A percentile compares a stretch with the other conserved stretches of the same genome.
Conservation (phyloP, 2,797 vertebrate species). For the Onychomys arenicola region DNA sequence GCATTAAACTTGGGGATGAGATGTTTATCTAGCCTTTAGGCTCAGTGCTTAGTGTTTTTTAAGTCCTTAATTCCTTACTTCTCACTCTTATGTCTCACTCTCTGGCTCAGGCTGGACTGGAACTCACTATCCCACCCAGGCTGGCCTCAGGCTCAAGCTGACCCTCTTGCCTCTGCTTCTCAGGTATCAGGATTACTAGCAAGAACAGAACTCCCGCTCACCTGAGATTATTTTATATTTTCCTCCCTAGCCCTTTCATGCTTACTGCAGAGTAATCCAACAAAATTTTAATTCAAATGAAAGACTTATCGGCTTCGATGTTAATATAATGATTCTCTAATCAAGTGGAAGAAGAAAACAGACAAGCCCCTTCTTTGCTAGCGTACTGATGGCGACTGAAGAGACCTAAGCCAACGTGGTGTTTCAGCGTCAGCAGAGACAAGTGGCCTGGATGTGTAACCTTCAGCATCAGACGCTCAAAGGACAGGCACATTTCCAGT, state of each 20-base stretch:
- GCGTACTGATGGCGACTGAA: accelerated
- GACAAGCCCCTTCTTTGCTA: not conserved
- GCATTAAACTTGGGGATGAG: not conserved
- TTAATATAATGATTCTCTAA: not conserved
- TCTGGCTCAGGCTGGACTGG: not conserved
- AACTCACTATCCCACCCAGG: not conserved
- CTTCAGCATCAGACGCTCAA: not conserved
- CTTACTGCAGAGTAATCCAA: not conserved
- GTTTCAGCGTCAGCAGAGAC: not conserved
- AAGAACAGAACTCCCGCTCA: not conserved
- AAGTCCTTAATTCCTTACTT: not conserved
- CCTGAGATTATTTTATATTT: not conserved
- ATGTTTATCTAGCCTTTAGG: not conserved
- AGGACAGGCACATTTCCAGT: conserved; percentile 59
- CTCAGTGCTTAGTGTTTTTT: not conserved
- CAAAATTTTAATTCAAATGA: not conserved
- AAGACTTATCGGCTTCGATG: not conserved
- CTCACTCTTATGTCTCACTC: too few relatives aligned
- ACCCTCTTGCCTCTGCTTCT: not conserved
- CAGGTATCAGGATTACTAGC: not conserved
- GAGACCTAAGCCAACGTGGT: not conserved
- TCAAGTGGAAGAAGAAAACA: not conserved
- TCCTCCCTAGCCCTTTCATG: not conserved
- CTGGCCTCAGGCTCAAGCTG: not conserved
- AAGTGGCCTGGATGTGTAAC: conserved; percentile 24